Percentiles rank a stretch among this genome's conserved stretches.
phyloP scores from a whole-genome alignment of 1,140 invertebrate genomes.

The Drosophila persimilis region DNA sequence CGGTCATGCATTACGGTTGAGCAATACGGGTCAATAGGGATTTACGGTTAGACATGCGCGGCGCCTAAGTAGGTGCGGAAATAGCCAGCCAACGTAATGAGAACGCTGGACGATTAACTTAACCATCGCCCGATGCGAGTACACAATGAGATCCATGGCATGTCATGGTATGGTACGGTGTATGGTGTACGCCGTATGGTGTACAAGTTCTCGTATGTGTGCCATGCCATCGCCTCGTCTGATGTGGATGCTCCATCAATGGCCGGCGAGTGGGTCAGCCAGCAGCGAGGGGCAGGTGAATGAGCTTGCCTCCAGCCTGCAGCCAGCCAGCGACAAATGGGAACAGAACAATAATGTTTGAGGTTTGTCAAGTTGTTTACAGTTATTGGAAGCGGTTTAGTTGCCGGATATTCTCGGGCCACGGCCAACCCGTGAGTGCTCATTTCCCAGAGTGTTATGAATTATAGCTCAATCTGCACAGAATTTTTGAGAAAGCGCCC shows the following conservation, averaged over 20 bases:
- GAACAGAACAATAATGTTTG: conserved; percentile 16
- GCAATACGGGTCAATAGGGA: conserved; percentile 48
- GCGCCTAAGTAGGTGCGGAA: conserved; percentile 43
- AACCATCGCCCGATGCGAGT: conserved; percentile 10
- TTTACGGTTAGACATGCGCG: conserved; percentile 38
- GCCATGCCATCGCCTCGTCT: conserved; percentile 3
- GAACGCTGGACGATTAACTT: conserved; percentile 43
- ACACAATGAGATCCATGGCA: not conserved
- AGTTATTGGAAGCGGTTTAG: conserved; percentile 43
- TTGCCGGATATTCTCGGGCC: conserved; percentile 24
- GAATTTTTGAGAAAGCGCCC: conserved; percentile 17
- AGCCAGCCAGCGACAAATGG: conserved; percentile 16
- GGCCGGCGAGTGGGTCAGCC: conserved; percentile 36
- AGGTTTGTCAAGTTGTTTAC: conserved; percentile 35
- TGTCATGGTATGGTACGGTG: conserved; percentile 7
- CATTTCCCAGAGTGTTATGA: conserved; percentile 32
- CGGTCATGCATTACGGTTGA: conserved; percentile 38
- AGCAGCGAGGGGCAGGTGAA: conserved; percentile 3
- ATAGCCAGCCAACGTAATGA: conserved; percentile 33
- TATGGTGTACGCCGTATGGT: too few species aligned
- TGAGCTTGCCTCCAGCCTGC: conserved; percentile 1
- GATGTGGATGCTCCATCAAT: conserved; percentile 13
- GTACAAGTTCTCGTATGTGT: too few species aligned
- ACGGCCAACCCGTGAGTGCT: not conserved
- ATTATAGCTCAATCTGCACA: conserved; percentile 40